These are phyloP conservation scores for Luscinia megarhynchos DNA, from an alignment of 2,797 vertebrate species.

Conservation along the genomic window DNA sequence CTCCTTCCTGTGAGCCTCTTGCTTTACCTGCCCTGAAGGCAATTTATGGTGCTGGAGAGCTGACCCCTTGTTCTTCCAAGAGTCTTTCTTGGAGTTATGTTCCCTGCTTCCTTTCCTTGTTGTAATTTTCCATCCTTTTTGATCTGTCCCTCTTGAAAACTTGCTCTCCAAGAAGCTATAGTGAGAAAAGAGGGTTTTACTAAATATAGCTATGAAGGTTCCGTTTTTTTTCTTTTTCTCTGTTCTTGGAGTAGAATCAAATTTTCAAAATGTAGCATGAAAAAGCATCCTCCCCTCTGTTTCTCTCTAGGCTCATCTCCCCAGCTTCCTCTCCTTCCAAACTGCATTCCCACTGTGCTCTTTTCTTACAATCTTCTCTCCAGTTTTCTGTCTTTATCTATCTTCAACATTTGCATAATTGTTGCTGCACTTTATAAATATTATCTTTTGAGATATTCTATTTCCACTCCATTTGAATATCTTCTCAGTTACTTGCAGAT, in stretches of 20 bases:
- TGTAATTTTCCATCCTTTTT: background rate
- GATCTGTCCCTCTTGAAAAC: background rate
- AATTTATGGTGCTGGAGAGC: background rate
- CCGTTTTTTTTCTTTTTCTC: background rate
- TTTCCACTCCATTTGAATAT: background rate
- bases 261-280: background rate
- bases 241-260: background rate
- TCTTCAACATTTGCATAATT: background rate
- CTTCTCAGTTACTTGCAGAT: background rate
- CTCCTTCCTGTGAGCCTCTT: background rate
- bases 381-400: background rate
- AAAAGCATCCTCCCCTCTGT: rapidly evolving
- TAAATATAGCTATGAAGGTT: background rate
- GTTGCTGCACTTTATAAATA: background rate
- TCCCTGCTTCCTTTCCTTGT: background rate
- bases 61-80: background rate
- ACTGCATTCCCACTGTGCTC: background rate
- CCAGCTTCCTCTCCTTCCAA: background rate
- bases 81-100: background rate
- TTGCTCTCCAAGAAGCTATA: background rate
- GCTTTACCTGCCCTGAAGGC: background rate
- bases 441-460: background rate
- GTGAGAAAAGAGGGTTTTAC: background rate
- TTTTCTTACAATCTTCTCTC: background rate
- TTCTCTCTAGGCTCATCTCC: background rate